Conservation (phyloP, 2,797 vertebrate genomes). For the Hapalemur alaotrensis region DNA sequence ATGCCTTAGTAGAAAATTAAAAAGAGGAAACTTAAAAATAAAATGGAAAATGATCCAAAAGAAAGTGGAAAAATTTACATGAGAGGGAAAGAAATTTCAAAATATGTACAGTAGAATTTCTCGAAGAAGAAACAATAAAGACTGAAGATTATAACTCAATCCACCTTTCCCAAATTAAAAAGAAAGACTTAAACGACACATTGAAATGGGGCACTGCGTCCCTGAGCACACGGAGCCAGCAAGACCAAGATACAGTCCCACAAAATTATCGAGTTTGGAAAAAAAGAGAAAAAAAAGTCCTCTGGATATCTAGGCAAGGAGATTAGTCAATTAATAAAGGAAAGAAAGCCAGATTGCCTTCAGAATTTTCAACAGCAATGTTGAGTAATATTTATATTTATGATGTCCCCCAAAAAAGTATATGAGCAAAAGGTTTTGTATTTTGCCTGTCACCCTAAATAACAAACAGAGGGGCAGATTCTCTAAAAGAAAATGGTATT, state of each 20-base stretch:
- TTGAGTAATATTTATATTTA: not conserved
- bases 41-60: not conserved
- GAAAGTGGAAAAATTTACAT: not conserved
- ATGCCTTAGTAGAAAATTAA: not conserved
- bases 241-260: not conserved
- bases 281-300: not conserved
- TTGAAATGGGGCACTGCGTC: rapidly evolving
- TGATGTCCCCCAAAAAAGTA: not conserved
- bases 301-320: not conserved
- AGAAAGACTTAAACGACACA: rapidly evolving
- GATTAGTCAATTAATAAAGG: not conserved
- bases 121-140: not conserved
- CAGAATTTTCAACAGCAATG: not conserved
- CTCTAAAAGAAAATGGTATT: not conserved
- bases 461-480: not conserved
- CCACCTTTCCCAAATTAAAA: not conserved
- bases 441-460: not conserved
- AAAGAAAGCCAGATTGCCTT: not conserved
- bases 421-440: not conserved
- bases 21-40: not conserved
- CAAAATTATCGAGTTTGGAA: not conserved
- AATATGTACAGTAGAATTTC: not conserved
- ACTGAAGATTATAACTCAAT: not conserved
- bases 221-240: rapidly evolving
- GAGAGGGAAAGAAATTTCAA: not conserved